phyloP scores from a whole-genome alignment of 2,113 vertebrate species.

The Candoia aspera region DNA sequence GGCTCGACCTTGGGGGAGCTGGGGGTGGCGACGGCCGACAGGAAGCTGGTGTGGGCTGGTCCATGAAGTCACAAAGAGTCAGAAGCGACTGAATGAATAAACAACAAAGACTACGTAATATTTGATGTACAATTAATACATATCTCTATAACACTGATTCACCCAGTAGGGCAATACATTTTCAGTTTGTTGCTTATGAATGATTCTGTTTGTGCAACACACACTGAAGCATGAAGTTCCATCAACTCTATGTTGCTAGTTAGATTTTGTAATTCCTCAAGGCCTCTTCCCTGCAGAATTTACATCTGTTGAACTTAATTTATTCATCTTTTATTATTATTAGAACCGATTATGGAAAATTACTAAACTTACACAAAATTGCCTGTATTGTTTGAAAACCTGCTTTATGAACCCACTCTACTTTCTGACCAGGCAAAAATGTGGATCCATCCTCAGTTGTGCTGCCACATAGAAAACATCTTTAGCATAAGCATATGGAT shows the following conservation, averaged over 20 bases:
- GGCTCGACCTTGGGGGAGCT: no score
- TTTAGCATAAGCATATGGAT: neutral
- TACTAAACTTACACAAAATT: neutral
- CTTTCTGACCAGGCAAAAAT: neutral
- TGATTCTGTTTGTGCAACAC: neutral
- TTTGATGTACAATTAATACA: constrained; percentile 5
- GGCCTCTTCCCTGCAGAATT: neutral
- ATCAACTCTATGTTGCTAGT: neutral
- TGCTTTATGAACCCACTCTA: neutral
- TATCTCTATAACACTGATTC: neutral
- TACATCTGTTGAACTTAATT: neutral
- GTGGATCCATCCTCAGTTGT: neutral
- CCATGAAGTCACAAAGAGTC: no score
- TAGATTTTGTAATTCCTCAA: neutral
- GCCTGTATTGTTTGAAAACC: neutral
- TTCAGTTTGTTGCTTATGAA: neutral
- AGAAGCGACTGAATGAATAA: no score
- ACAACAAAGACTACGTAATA: constrained; percentile 9
- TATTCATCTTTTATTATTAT: neutral
- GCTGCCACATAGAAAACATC: neutral
- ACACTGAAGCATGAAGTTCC: neutral
- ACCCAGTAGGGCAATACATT: neutral
- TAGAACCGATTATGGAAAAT: neutral
- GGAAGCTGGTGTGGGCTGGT: no score
- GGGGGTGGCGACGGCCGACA: no score